Percentiles rank a stretch among this genome's conserved stretches.
phyloP scores from a whole-genome alignment of 2,113 vertebrate genomes.

The Hippolais icterina region DNA sequence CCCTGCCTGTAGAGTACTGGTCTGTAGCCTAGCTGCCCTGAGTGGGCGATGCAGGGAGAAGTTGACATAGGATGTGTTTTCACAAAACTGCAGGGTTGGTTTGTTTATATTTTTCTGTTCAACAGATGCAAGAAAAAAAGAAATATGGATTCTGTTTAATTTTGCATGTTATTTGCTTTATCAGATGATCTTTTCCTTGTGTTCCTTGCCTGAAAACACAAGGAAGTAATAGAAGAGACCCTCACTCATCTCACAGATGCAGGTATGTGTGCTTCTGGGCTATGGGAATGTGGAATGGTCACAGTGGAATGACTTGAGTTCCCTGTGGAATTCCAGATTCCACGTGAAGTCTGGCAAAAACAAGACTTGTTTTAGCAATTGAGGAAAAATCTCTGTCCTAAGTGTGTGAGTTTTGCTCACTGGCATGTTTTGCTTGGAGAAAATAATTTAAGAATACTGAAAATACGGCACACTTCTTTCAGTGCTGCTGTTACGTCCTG shows the following conservation, averaged over 20 bases:
- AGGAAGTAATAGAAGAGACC: neutral
- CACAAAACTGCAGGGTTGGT: neutral
- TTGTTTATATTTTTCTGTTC: neutral
- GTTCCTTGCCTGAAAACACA: neutral
- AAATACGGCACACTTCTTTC: neutral
- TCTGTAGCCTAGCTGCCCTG: neutral
- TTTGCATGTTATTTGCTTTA: neutral
- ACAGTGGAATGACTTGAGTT: accelerated
- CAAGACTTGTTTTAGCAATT: neutral
- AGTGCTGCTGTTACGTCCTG: neutral
- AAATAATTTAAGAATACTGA: neutral
- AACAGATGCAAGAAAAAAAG: neutral
- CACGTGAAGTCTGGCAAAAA: neutral
- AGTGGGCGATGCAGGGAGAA: accelerated
- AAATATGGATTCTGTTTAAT: neutral
- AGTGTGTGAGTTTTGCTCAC: neutral
- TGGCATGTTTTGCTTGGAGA: neutral
- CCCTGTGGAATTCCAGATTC: neutral
- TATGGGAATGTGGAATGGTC: accelerated
- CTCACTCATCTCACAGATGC: neutral
- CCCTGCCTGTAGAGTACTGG: neutral
- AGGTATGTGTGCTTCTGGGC: neutral
- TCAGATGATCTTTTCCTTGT: neutral
- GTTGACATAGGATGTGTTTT: neutral
- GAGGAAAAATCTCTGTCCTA: neutral